Evolutionary conservation across 2,797 vertebrate genomes (phyloP).

Genomic region (Champsocephalus gunnari): DNA sequence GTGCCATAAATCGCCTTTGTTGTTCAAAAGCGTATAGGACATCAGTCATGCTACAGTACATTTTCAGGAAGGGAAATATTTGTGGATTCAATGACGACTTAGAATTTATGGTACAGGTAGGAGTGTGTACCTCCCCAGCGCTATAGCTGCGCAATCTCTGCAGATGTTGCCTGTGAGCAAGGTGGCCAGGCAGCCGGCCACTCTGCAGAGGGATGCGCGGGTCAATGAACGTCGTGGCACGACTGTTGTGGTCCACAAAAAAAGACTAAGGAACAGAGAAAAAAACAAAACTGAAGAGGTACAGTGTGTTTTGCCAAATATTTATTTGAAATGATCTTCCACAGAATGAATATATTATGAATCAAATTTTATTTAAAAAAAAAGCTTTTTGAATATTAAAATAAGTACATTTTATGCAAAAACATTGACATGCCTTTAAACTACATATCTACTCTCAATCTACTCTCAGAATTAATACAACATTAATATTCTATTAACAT

Average conservation of each 20-base stretch:
- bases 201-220: conserved; percentile 97
- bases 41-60: background rate
- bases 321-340: too few species aligned
- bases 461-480: too few species aligned
- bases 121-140: conserved; percentile 91
- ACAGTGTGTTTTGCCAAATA: background rate
- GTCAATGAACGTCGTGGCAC: conserved; percentile 97
- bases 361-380: too few species aligned
- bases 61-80: too few species aligned
- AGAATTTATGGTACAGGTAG: background rate
- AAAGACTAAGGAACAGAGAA: conserved; percentile 87
- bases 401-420: too few species aligned
- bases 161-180: conserved; percentile 94
- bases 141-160: conserved; percentile 98
- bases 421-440: too few species aligned
- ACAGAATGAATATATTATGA: too few species aligned
- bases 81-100: too few species aligned
- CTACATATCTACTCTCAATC: too few species aligned
- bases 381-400: too few species aligned
- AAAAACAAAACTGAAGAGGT: accelerated
- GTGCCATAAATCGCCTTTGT: background rate
- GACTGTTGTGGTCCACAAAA: conserved; percentile 98
- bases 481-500: too few species aligned
- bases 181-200: conserved; percentile 91
- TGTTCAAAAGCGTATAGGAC: background rate